Base-by-base conservation (phyloP, 2,888 invertebrate genomes). In the Andrena fulva region DNA sequence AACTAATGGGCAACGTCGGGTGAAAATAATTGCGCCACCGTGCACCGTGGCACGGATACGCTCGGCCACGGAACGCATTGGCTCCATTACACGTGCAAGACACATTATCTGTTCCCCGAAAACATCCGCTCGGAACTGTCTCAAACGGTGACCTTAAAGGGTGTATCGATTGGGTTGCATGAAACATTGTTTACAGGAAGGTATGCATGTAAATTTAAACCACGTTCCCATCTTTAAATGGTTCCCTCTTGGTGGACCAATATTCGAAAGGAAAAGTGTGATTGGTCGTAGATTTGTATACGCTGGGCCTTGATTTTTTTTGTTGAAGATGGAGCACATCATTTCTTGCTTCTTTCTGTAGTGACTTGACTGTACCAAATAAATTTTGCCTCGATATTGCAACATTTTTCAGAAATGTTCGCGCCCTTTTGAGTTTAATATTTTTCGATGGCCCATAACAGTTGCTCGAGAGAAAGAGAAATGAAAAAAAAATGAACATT, bases 21-120 rank as follows among this genome's bases (percentile, higher is more conserved):
- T 78, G 81, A 78, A 78, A 81, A 81, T 81, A 81, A 81, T 68
- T 72, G 67, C 59, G 50, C 31, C 12, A 29, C 42, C 35, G 66
- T 59, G 59, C 52, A 69, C 62, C 42, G 20, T 70, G 52, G 54
- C 29, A 77, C 35, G 71, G 80, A 77, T 71, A 72, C 20, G 16
- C n/a, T 8, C 10, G 59, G 5, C 48, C 54, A 63, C 63, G 59
- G 52, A 56, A 33, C 33, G 42, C 56, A 68, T 59, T 78, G 31
- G 24, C 56, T 35, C 72, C 54, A 63, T 80, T 80, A 80, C 77
- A 66, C 71, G 78, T 31, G 72, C 50, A 24, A 29, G 16, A 29
- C 10, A 12, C 77, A 76, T 54, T 70, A 60, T 29, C 29, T 48
- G 77, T 48, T 56, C 10, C 20, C n/a, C 20, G 20, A 8, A 10